These are phyloP conservation scores for Magallana ariakensis DNA, from an alignment of 1,140 invertebrate genomes.

Conservation along the genomic window DNA sequence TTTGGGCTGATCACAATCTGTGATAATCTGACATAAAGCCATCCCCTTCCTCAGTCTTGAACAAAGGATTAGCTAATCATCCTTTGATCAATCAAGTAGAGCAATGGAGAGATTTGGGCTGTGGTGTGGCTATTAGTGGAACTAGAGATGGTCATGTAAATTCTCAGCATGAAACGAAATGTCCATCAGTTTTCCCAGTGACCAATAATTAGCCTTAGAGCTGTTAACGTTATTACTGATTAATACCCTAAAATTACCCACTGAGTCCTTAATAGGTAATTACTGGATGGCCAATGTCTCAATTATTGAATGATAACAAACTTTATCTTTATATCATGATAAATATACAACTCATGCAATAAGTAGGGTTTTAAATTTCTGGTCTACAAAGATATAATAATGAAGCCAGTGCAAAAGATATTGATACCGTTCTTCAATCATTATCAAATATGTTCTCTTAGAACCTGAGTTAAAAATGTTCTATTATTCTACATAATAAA, in stretches of 20 bases:
- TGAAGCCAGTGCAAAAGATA: background rate
- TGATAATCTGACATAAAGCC: background rate
- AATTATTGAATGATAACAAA: background rate
- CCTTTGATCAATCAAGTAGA: conserved; percentile 19
- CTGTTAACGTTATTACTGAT: conserved; percentile 4
- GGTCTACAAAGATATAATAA: background rate
- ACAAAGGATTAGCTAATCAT: conserved; percentile 20
- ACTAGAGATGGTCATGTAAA: background rate
- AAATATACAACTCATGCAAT: background rate
- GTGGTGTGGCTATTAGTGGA: background rate
- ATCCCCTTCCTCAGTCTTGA: background rate
- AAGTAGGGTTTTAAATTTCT: conserved; percentile 4
- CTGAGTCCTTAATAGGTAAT: background rate
- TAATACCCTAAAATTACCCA: background rate
- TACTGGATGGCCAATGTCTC: background rate
- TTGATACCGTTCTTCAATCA: background rate
- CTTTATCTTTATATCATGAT: conserved; percentile 23
- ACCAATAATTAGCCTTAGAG: conserved; percentile 6
- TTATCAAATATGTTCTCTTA: background rate
- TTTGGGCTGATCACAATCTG: background rate
- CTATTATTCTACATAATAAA: too few species aligned
- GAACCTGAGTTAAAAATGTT: too few species aligned
- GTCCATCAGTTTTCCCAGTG: background rate
- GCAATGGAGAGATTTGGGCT: background rate
- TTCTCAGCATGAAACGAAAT: background rate